Evolutionary conservation across 1,140 invertebrate genomes (phyloP).

Genomic region (Ips nitidus): DNA sequence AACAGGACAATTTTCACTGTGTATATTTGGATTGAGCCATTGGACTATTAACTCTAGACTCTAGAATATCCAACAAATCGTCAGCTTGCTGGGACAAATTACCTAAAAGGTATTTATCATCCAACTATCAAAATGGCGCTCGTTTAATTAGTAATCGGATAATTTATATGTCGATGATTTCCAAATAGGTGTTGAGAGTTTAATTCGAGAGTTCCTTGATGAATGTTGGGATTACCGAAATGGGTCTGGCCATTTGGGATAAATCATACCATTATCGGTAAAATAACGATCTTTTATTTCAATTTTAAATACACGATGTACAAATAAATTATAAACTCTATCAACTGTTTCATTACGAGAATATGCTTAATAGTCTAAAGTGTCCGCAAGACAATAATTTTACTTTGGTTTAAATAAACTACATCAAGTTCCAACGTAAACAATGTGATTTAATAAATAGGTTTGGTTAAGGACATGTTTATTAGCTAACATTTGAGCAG

Average conservation of each 20-base stretch:
- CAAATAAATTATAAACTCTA: background rate
- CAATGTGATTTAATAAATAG: too few relatives aligned
- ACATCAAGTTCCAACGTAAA: too few relatives aligned
- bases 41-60: too few relatives aligned
- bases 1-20: too few relatives aligned
- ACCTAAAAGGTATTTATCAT: background rate
- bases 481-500: slow-evolving; percentile 8
- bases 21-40: too few relatives aligned
- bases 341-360: too few relatives aligned
- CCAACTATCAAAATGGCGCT: background rate
- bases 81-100: slow-evolving; percentile 1
- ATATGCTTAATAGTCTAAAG: too few relatives aligned
- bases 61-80: background rate
- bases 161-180: slow-evolving; percentile 5
- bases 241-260: background rate
- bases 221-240: too few relatives aligned
- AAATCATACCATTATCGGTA: background rate
- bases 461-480: background rate
- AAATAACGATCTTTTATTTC: slow-evolving; percentile 13
- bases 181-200: slow-evolving; percentile 7
- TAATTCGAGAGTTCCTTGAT: background rate
- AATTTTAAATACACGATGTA: background rate
- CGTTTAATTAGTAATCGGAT: slow-evolving; percentile 11
- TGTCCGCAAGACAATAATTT: too few relatives aligned
- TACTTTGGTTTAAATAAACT: too few relatives aligned